Base-by-base conservation (phyloP, 2,888 invertebrate species). In the Eupithecia pulchellata region DNA sequence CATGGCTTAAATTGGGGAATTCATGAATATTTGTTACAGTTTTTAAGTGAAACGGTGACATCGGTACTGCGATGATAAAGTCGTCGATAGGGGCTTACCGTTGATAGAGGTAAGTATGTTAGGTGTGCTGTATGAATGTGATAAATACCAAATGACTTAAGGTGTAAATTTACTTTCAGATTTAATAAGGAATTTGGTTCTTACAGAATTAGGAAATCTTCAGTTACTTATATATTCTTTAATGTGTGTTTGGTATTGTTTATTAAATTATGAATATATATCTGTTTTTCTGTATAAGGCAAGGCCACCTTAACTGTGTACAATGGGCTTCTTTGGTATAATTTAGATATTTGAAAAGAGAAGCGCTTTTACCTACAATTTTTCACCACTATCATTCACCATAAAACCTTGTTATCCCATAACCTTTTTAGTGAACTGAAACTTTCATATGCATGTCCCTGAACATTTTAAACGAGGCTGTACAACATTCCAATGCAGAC, bases 21-120 rank as follows among this genome's bases (percentile, higher is more conserved):
- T 86, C 92, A 81, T 91, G 94, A 93, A 94, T 93, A 94, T 93
- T 93, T 93, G 92, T 94, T 94, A 86, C 94, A 94, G 94, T 90
- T 91, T 90, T 86, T 93, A 91, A 87, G 87, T 87, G 88, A 88
- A 89, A 90, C 88, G 92, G 90, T 88, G 92, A 89, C 86, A 91
- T 87, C 82, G 83, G 82, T 87, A 86, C 85, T 79, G 77, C 86
- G 85, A 82, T 84, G 83, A 89, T 52, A 52, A 52, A 25, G 11
- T 52, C 25, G 3, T 52, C 25, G 52, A 52, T 90, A 89, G 86
- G 87, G 84, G 90, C 85, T 82, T 85, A 79, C 81, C 78, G 71
- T 76, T 60, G 17, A 58, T 13, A 73, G 84, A 91, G 93, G 93
- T 93, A 93, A 93, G 93, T 90, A 89, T 89, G 75, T 64, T 42